phyloP scores from a whole-genome alignment of 2,113 vertebrate genomes.

The Petromus typicus region DNA sequence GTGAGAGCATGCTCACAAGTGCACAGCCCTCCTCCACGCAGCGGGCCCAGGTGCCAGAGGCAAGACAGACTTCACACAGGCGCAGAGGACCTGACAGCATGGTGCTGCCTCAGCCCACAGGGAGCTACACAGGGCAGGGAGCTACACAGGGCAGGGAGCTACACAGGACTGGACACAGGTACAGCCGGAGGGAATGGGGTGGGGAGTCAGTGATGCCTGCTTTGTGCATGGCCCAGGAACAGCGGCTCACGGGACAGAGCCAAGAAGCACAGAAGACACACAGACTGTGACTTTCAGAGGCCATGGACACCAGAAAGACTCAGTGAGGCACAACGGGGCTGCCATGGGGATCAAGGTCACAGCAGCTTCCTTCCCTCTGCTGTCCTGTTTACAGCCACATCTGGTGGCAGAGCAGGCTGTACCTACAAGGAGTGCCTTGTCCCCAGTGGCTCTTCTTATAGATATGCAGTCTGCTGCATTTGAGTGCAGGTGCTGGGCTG shows the following conservation, averaged over 20 bases:
- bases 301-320: neutral
- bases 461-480: neutral
- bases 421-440: neutral
- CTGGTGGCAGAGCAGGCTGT: neutral
- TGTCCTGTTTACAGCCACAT: neutral
- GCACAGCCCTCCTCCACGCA: neutral
- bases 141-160: neutral
- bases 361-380: neutral
- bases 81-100: neutral
- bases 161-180: neutral
- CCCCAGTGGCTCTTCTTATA: neutral
- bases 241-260: neutral
- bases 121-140: accelerated
- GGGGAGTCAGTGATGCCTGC: neutral
- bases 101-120: neutral
- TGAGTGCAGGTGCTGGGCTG: neutral
- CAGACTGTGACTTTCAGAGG: neutral
- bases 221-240: neutral
- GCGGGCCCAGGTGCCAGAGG: neutral
- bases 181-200: neutral
- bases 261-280: neutral
- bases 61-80: accelerated
- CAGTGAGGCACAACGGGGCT: neutral
- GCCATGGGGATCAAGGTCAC: neutral
- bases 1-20: neutral